These are phyloP conservation scores for Ictidomys tridecemlineatus DNA, from an alignment of 2,113 vertebrate genomes.

Conservation along the genomic window DNA sequence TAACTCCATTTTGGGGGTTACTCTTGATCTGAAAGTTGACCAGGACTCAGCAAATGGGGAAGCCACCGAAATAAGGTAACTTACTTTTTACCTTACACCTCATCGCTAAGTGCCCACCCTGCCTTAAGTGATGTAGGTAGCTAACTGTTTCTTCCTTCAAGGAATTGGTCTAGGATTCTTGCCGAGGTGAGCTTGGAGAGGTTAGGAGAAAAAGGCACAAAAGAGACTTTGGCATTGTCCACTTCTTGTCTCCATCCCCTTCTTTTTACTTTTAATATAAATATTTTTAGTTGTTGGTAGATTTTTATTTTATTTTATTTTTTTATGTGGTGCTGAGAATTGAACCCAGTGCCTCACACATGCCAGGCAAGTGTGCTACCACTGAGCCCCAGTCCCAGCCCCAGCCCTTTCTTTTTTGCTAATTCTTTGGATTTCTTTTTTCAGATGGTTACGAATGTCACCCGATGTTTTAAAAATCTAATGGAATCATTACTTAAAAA, in stretches of 20 bases:
- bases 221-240: neutral
- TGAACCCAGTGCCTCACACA: no score
- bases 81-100: no score
- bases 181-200: neutral
- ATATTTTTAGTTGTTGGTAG: no score
- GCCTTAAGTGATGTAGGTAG: neutral
- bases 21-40: neutral
- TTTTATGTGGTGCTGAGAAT: no score
- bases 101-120: no score
- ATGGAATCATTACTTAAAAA: neutral
- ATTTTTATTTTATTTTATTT: no score
- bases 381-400: no score
- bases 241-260: neutral
- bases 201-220: neutral
- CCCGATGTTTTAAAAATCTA: neutral
- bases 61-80: neutral
- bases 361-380: no score
- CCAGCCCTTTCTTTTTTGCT: neutral
- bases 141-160: neutral
- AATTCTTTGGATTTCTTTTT: neutral
- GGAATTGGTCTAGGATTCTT: neutral
- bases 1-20: neutral
- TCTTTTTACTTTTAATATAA: neutral
- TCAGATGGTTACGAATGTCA: neutral
- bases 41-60: neutral